A percentile compares a stretch with the other conserved stretches of the same genome.
These are phyloP conservation scores for Phylloscopus trochiloides DNA, from an alignment of 2,113 vertebrate genomes.

Conservation along the genomic window DNA sequence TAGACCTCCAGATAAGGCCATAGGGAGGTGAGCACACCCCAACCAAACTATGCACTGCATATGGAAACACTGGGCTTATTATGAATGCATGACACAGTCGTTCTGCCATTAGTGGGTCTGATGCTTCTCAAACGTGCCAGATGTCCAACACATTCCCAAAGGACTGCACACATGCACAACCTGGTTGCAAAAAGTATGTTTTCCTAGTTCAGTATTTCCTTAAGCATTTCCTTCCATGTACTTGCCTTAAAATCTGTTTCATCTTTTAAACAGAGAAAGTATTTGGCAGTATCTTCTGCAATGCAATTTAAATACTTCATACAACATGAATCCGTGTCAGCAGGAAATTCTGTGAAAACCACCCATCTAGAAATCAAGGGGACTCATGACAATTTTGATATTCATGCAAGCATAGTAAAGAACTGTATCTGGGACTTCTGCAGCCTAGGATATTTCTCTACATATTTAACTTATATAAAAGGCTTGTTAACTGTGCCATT, in stretches of 20 bases:
- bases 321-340: neutral
- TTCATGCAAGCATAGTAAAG: neutral
- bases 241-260: neutral
- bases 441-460: neutral
- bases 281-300: neutral
- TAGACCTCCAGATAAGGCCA: neutral
- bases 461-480: neutral
- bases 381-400: neutral
- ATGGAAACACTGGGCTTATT: neutral
- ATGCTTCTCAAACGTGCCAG: neutral
- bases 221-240: neutral
- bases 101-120: neutral
- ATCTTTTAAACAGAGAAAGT: neutral
- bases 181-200: neutral
- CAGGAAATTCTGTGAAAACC: neutral
- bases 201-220: neutral
- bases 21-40: neutral
- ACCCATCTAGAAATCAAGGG: neutral
- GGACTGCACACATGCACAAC: neutral
- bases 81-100: neutral
- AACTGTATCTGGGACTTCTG: neutral
- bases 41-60: neutral
- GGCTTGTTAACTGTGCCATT: neutral
- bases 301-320: neutral
- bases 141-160: neutral